These are phyloP conservation scores for Pyrochroa serraticornis DNA, from an alignment of 2,888 invertebrate species.

Conservation along the genomic window DNA sequence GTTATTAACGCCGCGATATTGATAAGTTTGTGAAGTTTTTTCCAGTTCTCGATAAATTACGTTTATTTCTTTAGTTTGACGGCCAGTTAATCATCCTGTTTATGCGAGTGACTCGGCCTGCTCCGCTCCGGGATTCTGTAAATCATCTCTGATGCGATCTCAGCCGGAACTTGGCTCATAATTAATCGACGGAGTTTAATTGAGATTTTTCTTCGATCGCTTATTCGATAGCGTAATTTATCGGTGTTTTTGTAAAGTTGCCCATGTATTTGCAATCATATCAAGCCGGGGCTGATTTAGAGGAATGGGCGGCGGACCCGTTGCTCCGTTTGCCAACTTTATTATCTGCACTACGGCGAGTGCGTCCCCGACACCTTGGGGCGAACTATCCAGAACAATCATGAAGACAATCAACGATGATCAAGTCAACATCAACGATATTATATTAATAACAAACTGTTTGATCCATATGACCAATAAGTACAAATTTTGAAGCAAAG, in stretches of 20 bases:
- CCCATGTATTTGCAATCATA: slow-evolving; percentile 39
- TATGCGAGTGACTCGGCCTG: slow-evolving; percentile 55
- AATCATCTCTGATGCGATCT: slow-evolving; percentile 54
- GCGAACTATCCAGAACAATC: too few species aligned
- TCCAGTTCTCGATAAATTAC: slow-evolving; percentile 57
- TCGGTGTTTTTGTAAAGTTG: slow-evolving; percentile 48
- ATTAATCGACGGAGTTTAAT: slow-evolving; percentile 57
- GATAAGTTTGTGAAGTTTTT: slow-evolving; percentile 58
- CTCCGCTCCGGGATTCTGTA: slow-evolving; percentile 53
- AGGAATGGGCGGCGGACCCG: slow-evolving; percentile 12
- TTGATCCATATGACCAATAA: too few species aligned
- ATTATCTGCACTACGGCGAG: too few species aligned
- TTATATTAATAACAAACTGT: too few species aligned
- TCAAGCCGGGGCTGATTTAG: slow-evolving; percentile 16
- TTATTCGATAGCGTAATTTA: slow-evolving; percentile 54
- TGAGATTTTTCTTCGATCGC: slow-evolving; percentile 56
- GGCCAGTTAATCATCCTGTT: slow-evolving; percentile 58
- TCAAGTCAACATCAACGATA: too few species aligned
- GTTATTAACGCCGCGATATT: slow-evolving; percentile 59
- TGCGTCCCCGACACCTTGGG: too few species aligned
- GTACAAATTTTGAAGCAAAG: too few species aligned
- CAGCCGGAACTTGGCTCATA: slow-evolving; percentile 55
- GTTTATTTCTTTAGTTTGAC: slow-evolving; percentile 59
- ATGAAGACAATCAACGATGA: too few species aligned
- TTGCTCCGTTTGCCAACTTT: too few species aligned